Evolutionary conservation across 1,140 invertebrate genomes (phyloP).

Genomic region (Archegozetes longisetosus): DNA sequence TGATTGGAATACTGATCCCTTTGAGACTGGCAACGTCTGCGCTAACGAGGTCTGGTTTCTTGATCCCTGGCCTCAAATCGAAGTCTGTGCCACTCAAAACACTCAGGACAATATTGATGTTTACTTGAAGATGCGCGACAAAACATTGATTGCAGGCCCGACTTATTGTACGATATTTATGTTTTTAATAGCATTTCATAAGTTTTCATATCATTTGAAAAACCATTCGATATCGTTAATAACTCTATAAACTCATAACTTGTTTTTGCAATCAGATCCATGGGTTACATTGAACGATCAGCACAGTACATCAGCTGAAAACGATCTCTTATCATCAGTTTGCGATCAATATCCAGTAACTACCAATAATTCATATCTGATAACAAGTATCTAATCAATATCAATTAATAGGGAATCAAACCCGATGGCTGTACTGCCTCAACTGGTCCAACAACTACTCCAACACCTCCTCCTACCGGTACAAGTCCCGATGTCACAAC

Average conservation of each 20-base stretch:
- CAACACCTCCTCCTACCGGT: not conserved
- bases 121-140: slow-evolving; percentile 6
- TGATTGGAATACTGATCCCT: not conserved
- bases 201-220: no score
- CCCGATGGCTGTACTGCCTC: no score
- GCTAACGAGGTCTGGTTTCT: not conserved
- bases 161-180: slow-evolving; percentile 1
- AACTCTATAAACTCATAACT: not conserved
- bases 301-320: not conserved
- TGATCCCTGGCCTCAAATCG: slow-evolving; percentile 5
- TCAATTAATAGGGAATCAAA: not conserved
- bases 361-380: not conserved
- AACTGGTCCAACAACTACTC: no score
- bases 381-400: not conserved
- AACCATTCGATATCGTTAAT: no score
- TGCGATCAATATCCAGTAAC: not conserved
- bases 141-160: not conserved
- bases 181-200: not conserved
- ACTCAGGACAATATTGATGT: not conserved
- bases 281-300: not conserved
- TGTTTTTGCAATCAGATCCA: no score
- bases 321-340: not conserved
- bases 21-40: not conserved
- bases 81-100: not conserved
- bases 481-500: no score